Evolutionary conservation across 2,113 vertebrate species (phyloP), one percentile per base, ranked within the genome.

Genomic region (Nyctibius bracteatus): DNA sequence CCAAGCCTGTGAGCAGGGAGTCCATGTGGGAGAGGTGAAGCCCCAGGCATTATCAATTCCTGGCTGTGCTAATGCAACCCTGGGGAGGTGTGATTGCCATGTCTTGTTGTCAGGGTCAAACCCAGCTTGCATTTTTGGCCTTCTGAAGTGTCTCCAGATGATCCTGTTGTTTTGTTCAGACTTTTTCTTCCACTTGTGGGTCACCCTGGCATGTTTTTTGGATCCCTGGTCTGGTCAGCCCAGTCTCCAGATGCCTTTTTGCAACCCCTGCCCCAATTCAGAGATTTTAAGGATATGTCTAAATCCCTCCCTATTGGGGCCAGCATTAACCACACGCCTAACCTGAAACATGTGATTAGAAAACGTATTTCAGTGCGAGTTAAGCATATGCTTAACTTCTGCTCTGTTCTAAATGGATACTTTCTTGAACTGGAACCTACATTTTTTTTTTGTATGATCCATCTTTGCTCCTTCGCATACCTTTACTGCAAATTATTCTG

Each of bases 351-450:
- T 59, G 43, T 39, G 77, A 94, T 92, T 84, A 90, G 77, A 86
- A 96, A 51, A 30, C 72, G 22, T 84, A 84, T 91, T 96, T 95
- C 68, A 82, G 65, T 84, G 72, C 57, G 77, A 94, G 44, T 89
- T 75, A 91, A 62, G 46, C 62, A 77, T 87, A 54, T 87, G 83
- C 81, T 82, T 91, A 91, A 89, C 66, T 85, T 71, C 33, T 88
- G 24, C 78, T 88, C 44, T 59, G 33, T 92, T 96, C 79, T 95
- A 73, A 95, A 46, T 55, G 57, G 88, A 93, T 95, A 37, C 25
- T 92, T 96, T 84, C 61, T 93, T 94, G 92, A 96, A 91, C 61
- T 61, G 52, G 28, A 95, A 77, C 88, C 73, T 87, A 19, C 30
- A 8, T 63, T 87, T 80, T 75, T 83, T 66, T 94, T 90, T 85